A percentile compares a stretch with the other conserved stretches of the same genome.
Evolutionary conservation across 2,797 vertebrate species (phyloP).

Genomic region (Coracias cyanogaster): DNA sequence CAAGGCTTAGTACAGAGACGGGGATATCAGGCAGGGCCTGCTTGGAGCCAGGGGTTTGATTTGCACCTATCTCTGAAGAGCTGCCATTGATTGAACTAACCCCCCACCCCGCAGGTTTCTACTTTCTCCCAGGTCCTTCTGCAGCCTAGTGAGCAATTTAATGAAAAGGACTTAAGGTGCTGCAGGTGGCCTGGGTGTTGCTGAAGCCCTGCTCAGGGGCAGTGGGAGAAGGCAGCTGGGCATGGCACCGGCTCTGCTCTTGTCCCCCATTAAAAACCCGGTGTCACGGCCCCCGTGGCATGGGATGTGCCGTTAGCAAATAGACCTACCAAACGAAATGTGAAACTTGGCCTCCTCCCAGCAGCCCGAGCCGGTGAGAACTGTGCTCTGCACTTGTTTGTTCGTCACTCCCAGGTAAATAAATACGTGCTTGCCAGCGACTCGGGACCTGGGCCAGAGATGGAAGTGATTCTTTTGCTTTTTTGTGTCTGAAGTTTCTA

Average conservation of each 20-base stretch:
- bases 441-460: conserved; percentile 19
- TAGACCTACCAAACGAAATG: neutral
- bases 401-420: conserved; percentile 70
- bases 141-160: neutral
- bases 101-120: neutral
- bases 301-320: conserved; percentile 10
- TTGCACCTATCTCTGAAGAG: neutral
- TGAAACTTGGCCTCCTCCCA: conserved; percentile 55
- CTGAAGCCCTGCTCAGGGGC: neutral
- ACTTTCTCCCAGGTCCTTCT: neutral
- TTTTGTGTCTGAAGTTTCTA: conserved; percentile 1
- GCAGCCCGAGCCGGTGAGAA: conserved; percentile 32
- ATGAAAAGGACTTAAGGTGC: neutral
- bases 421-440: conserved; percentile 9
- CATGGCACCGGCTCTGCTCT: neutral
- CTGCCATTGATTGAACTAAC: neutral
- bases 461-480: conserved; percentile 5
- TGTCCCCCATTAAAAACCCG: neutral
- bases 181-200: neutral
- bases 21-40: neutral
- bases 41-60: neutral
- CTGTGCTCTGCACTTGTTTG: conserved; percentile 30
- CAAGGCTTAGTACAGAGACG: rapidly evolving
- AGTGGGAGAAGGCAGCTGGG: neutral
- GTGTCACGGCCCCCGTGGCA: neutral